Conservation (phyloP, 2,113 vertebrate genomes). For the Ondatra zibethicus region DNA sequence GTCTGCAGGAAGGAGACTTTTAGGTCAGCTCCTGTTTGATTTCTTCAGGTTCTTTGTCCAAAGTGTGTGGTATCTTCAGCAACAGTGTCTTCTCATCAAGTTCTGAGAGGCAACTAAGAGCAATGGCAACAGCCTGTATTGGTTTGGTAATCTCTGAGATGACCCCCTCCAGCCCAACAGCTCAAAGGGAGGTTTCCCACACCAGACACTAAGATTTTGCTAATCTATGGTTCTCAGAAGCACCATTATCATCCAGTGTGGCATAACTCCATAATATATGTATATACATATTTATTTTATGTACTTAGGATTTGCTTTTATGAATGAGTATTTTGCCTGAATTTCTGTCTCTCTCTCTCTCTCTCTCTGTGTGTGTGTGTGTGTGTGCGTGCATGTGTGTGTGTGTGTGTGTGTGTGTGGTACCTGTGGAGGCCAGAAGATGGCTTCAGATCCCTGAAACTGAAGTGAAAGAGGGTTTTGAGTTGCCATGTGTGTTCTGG, state of each 20-base stretch:
- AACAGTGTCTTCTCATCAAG: background rate
- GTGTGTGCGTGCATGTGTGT: background rate
- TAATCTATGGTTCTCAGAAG: background rate
- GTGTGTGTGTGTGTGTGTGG: background rate
- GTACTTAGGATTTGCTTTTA: background rate
- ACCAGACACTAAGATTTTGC: background rate
- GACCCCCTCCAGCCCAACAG: background rate
- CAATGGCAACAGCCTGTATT: background rate
- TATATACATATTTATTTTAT: background rate
- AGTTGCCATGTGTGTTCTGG: background rate
- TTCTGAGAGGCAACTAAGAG: background rate
- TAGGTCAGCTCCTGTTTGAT: background rate
- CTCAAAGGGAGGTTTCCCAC: background rate
- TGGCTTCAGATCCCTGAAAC: background rate
- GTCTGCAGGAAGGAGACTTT: background rate
- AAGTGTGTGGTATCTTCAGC: background rate
- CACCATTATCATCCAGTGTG: background rate
- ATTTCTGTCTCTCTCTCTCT: background rate
- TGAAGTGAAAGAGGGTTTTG: background rate
- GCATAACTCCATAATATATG: background rate
- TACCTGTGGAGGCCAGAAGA: background rate
- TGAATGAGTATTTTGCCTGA: background rate
- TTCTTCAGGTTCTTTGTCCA: background rate
- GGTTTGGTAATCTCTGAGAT: background rate
- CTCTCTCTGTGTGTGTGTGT: background rate